Base-by-base conservation (phyloP, 2,797 vertebrate genomes). In the Parotocinclus haroldoi region DNA sequence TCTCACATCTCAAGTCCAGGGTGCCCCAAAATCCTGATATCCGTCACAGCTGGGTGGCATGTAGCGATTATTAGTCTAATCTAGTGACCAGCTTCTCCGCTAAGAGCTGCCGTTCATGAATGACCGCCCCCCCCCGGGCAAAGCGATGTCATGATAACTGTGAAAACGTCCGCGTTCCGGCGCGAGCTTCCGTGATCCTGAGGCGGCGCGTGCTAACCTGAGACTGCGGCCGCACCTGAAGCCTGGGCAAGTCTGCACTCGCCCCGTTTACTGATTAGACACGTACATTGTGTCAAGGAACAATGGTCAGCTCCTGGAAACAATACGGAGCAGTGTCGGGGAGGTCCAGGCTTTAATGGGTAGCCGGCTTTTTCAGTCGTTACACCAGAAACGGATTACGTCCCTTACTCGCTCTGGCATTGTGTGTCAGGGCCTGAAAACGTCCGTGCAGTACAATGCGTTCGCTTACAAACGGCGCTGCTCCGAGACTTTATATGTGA, bases 231-330 rank as follows among this genome's bases (percentile, higher is more conserved):
- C 61, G 51, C 75, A 62, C 75, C 75, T 77, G 36, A 40, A 57
- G 52, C 62, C 65, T 4, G 57, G 77, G 60, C 78, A 80, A 72
- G 80, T 69, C 75, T 61, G 63, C 69, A 79, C 80, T 73, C 58
- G 78, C 72, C 73, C 75, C 51, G 71, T 77, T 78, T 76, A 82
- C 78, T 82, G 75, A 82, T 80, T 80, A 80, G 73, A 79, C 77
- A 75, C 50, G 52, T 58, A 66, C 56, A 63, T 66, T 53, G 48
- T 55, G 36, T 64, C 58, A 56, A 52, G 69, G 68, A 78, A 79
- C 78, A 80, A 80, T 79, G 45, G 69, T 63, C 45, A 65, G 66
- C 74, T 77, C 69, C 75, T 49, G 44, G 63, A 74, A 58, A 76
- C 66, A 74, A 74, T 75, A 65, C 55, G 12, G 40, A 38, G 57